Evolutionary conservation across 2,113 vertebrate genomes (phyloP), one percentile per base, ranked within the genome.

Genomic region (Serilophus lunatus): DNA sequence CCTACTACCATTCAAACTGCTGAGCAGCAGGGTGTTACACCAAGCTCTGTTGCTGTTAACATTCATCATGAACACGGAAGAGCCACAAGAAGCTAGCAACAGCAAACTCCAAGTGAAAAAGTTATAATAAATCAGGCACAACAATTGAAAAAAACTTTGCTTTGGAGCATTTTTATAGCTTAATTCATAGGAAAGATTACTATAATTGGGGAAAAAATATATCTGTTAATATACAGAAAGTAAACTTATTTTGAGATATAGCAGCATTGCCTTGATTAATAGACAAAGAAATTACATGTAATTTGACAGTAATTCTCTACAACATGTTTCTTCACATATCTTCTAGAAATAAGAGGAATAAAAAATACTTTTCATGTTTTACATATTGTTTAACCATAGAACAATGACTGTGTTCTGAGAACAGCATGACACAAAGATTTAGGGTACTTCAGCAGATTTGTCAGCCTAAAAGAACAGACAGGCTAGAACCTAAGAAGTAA

Each of bases 131-230:
- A 54, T 54, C 6, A 42, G 10, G 10, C 3, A 50, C 5, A 56
- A 54, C 42, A 89, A 44, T 0, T 0, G 24, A 19, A 18, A 35
- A 42, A 47, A 14, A 1, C 6, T 82, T 29, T 3, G 3, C 14
- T 87, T 75, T 79, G 2, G 28, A 28, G 6, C 6, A 42, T 57
- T 70, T 1, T 0, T 49, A 29, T 23, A 45, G 7, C 3, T 61
- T 31, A 36, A 53, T 76, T 61, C 11, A 29, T 19, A 60, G 13
- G 3, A 40, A 10, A 31, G 6, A 38, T 65, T 85, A 42, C 19
- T 22, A 9, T 2, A 9, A 33, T 3, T 60, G 22, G 40, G n/a
- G 19, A 25, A 86, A 76, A 72, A 68, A 40, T 10, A 2, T 42
- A 42, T 49, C 13, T 64, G 5, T 42, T 61, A 65, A 49, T 44